Conservation (phyloP, 2,113 vertebrate species). For the Thinocorus orbignyianus region DNA sequence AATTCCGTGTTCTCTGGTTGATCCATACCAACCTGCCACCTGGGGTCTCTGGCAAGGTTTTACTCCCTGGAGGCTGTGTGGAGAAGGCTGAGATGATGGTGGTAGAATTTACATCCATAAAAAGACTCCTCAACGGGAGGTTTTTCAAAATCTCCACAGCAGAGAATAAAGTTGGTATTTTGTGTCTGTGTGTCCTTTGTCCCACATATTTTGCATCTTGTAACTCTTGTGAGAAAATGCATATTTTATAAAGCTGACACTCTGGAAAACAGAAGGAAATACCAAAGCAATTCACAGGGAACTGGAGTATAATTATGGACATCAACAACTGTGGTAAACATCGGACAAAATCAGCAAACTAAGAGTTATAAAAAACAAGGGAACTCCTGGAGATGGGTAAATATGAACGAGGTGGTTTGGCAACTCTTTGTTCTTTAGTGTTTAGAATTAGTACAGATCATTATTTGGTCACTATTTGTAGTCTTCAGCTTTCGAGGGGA, state of each 20-base stretch:
- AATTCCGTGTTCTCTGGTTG: not conserved
- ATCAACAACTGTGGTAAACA: not conserved
- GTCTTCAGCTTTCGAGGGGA: not conserved
- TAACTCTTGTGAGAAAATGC: not conserved
- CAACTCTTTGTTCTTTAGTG: not conserved
- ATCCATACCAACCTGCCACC: accelerated
- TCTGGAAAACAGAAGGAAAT: not conserved
- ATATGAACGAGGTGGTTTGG: not conserved
- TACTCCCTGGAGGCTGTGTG: no score
- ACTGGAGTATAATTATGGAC: not conserved
- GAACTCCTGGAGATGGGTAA: not conserved
- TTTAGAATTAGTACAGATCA: not conserved
- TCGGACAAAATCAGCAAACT: not conserved
- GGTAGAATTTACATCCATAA: not conserved
- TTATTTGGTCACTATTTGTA: not conserved
- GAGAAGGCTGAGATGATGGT: not conserved
- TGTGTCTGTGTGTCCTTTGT: not conserved
- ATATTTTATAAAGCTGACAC: not conserved
- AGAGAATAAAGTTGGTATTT: not conserved
- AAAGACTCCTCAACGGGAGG: not conserved
- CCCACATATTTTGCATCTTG: not conserved
- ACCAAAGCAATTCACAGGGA: not conserved
- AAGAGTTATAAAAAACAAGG: not conserved
- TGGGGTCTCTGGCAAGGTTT: not conserved
- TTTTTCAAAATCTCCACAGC: not conserved